Base-by-base conservation (phyloP, 2,888 invertebrate genomes). In the Drosophila robusta region DNA sequence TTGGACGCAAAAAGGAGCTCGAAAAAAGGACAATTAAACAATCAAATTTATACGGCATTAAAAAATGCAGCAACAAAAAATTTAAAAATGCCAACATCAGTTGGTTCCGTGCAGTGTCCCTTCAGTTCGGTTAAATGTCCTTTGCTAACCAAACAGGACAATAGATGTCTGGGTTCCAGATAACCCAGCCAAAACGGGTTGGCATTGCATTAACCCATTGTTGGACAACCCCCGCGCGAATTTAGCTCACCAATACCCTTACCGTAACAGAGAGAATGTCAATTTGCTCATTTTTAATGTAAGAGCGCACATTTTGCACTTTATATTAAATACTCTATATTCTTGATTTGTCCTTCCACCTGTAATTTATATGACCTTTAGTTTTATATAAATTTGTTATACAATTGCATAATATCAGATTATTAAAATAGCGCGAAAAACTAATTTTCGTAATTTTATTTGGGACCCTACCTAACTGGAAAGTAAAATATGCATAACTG, bases 31-130 rank as follows among this genome's bases (percentile, higher is more conserved):
- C 80, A 80, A 86, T 80, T 83, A 86, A 83, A 78, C 78, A 84
- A 84, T 84, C 72, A 78, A 86, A 78, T 74, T 83, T 79, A 77
- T 80, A 83, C 75, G 80, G 70, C 70, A 81, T 66, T 80, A 56
- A 68, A 57, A 78, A 70, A 65, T 63, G 62, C 70, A 70, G 64
- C 63, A 73, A 56, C 18, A 18, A 54, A 16, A 29, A 29, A 3
- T 29, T 29, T 9, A 9, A 29, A 29, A 29, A 9, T 29, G 29
- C 29, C 29, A 29, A 29, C 29, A 29, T 29, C 29, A 29, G 29
- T 29, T 29, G 2, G 9, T 29, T 29, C 9, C 29, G 9, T 29
- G 2, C 29, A 49, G 24, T 58, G 32, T 46, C 29, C 45, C 38
- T 47, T 26, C 18, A 12, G n/a, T 26, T 36, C 32, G 11, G 12